Evolutionary conservation across 2,113 vertebrate species (phyloP), one percentile per base, ranked within the genome.

Genomic region (Amazona guildingii): DNA sequence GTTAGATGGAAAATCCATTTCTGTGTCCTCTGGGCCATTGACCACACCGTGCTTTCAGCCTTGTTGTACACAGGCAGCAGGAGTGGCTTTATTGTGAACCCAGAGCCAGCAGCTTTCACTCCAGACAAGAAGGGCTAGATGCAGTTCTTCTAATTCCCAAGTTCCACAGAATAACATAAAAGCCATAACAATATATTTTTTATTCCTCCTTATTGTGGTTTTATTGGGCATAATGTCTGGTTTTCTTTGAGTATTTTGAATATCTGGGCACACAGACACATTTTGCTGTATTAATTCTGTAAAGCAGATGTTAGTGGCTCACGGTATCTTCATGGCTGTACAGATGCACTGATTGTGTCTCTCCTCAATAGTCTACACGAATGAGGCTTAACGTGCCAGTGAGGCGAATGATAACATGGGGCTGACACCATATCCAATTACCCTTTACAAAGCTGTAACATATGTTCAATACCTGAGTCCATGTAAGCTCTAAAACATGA

Each of bases 371-470:
- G 57, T 75, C 49, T 82, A 69, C 49, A 43, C 1, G n/a, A 95
- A 52, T 49, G 70, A 92, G 74, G 81, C 70, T 95, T 94, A 96
- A 88, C 41, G 33, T 88, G 83, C 69, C 94, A 92, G 93, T 37
- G 51, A 95, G 63, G 41, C 0, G 0, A 64, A 77, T 77, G 94
- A 96, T 93, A 90, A 95, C 93, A 90, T 11, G 1, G 29, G 54
- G 57, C 83, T 96, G 90, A 96, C 95, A 96, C 94, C 0, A 0
- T 97, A 95, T 97, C 93, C 76, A 73, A 74, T 97, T 97, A 94
- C 95, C 44, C 63, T 83, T 90, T 74, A 94, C 90, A 97, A 97
- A 96, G 85, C 88, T 63, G 52, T 70, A 94, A 84, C 97, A 95
- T 33, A 84, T 96, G 95, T 94, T 92, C 66, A 93, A 68, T 95